phyloP scores from a whole-genome alignment of 2,888 invertebrate species.

The Drosophila meridionalis region DNA sequence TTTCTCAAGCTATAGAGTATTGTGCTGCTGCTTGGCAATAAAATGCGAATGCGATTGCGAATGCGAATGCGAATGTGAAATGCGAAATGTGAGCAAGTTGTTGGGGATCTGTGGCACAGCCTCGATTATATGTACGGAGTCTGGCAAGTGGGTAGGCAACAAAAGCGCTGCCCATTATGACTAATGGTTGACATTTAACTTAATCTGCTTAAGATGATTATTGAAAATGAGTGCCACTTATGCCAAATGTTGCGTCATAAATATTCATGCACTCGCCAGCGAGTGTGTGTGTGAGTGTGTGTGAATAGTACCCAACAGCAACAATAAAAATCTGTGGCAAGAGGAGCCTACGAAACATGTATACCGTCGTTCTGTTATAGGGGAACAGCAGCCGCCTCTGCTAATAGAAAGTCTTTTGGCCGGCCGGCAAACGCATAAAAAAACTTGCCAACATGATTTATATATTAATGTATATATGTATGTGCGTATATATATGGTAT shows the following conservation, averaged over 20 bases:
- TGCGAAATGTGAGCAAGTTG: conserved; percentile 71
- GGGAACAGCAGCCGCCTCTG: conserved; percentile 50
- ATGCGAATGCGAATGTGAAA: conserved; percentile 67
- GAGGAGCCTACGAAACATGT: conserved; percentile 44
- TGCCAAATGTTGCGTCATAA: conserved; percentile 81
- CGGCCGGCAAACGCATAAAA: conserved; percentile 66
- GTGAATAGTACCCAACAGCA: conserved; percentile 7
- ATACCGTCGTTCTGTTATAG: conserved; percentile 15
- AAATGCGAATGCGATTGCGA: conserved; percentile 67
- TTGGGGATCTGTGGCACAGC: conserved; percentile 36
- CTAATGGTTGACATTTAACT: conserved; percentile 80
- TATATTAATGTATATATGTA: conserved; percentile 61
- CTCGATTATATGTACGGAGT: conserved; percentile 22
- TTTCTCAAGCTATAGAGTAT: conserved; percentile 47
- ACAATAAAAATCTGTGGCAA: conserved; percentile 53
- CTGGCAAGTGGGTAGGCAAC: conserved; percentile 54
- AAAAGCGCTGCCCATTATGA: conserved; percentile 78
- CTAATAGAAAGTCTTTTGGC: conserved; percentile 74
- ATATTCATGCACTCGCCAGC: conserved; percentile 73
- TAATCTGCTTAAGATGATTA: conserved; percentile 80
- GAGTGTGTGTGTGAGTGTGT: background rate
- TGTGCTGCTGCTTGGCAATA: conserved; percentile 69
- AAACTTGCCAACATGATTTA: conserved; percentile 81
- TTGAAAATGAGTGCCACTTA: conserved; percentile 80
- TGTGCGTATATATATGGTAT: conserved; percentile 54